These are phyloP conservation scores for Cheilosia impressa DNA, from an alignment of 2,888 invertebrate species.

Conservation along the genomic window DNA sequence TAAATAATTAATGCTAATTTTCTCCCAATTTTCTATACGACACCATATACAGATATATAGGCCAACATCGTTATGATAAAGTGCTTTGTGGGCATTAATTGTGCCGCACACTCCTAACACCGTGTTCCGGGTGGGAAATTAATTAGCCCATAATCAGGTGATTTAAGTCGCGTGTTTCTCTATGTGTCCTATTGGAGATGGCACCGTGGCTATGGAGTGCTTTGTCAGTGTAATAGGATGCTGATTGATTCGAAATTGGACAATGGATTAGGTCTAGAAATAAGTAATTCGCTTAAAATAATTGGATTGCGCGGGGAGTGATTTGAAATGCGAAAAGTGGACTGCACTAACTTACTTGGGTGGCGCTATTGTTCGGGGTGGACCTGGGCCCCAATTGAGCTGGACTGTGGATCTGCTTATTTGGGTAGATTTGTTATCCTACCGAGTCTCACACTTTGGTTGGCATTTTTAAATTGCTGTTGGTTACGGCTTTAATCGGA, in stretches of 20 bases:
- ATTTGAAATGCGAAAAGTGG: too few relatives aligned
- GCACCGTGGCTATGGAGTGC: not conserved
- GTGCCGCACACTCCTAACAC: slow-evolving; percentile 9
- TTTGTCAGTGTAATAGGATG: slow-evolving; percentile 48
- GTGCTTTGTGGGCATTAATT: slow-evolving; percentile 48
- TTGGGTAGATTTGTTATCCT: too few relatives aligned
- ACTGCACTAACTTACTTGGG: too few relatives aligned
- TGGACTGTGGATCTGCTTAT: too few relatives aligned
- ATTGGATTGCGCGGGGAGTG: not conserved
- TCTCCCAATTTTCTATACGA: slow-evolving; percentile 36
- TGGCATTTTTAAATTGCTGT: too few relatives aligned
- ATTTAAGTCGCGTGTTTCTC: slow-evolving; percentile 44
- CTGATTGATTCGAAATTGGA: slow-evolving; percentile 45
- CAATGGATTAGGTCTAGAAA: slow-evolving; percentile 7
- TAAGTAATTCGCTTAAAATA: not conserved
- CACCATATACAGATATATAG: slow-evolving; percentile 8
- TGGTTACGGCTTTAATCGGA: too few relatives aligned
- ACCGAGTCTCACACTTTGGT: too few relatives aligned
- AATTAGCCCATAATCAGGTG: slow-evolving; percentile 60
- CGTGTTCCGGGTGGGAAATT: slow-evolving; percentile 24
- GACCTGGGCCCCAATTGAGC: too few relatives aligned
- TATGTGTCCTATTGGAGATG: not conserved
- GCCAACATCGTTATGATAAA: slow-evolving; percentile 16
- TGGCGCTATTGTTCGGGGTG: too few relatives aligned
- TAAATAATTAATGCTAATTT: slow-evolving; percentile 73